Evolutionary conservation across 2,797 vertebrate species (phyloP).

Genomic region (Syngnathus rostellatus): DNA sequence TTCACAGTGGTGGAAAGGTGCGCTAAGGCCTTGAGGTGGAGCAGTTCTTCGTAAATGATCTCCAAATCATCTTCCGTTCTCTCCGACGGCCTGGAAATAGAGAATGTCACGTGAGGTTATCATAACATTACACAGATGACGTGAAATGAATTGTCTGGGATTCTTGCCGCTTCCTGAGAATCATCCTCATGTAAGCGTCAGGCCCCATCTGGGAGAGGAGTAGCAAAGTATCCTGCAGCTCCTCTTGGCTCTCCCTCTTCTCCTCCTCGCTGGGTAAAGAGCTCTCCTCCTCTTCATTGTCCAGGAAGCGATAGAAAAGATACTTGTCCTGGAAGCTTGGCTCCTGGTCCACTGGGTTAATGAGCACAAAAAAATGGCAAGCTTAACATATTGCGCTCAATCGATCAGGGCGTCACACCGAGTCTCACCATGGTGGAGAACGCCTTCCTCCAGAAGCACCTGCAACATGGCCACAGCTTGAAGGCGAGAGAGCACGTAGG

Average conservation of each 20-base stretch:
- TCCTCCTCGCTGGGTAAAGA: slow-evolving; percentile 82
- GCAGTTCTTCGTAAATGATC: slow-evolving; percentile 94
- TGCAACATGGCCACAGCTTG: slow-evolving; percentile 99
- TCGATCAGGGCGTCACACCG: background rate
- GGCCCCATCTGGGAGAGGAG: slow-evolving; percentile 92
- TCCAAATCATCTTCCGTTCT: slow-evolving; percentile 90
- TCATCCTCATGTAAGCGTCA: slow-evolving; percentile 97
- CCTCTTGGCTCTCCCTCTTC: slow-evolving; percentile 85
- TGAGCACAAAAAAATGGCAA: background rate
- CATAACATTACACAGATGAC: background rate
- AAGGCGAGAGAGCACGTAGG: slow-evolving; percentile 84
- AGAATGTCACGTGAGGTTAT: background rate
- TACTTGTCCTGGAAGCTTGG: slow-evolving; percentile 96
- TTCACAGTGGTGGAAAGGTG: slow-evolving; percentile 92
- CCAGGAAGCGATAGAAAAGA: slow-evolving; percentile 96
- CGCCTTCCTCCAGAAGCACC: slow-evolving; percentile 89
- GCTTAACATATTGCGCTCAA: background rate
- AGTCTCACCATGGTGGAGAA: slow-evolving; percentile 90
- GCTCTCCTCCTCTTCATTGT: slow-evolving; percentile 83
- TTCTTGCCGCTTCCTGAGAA: slow-evolving; percentile 87
- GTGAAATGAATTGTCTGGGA: background rate
- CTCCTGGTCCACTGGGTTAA: slow-evolving; percentile 85
- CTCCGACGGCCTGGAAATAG: slow-evolving; percentile 78
- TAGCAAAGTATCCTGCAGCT: slow-evolving; percentile 88
- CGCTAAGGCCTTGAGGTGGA: slow-evolving; percentile 97